Evolutionary conservation across 2,888 invertebrate species (phyloP).

Genomic region (Dendrolimus houi): DNA sequence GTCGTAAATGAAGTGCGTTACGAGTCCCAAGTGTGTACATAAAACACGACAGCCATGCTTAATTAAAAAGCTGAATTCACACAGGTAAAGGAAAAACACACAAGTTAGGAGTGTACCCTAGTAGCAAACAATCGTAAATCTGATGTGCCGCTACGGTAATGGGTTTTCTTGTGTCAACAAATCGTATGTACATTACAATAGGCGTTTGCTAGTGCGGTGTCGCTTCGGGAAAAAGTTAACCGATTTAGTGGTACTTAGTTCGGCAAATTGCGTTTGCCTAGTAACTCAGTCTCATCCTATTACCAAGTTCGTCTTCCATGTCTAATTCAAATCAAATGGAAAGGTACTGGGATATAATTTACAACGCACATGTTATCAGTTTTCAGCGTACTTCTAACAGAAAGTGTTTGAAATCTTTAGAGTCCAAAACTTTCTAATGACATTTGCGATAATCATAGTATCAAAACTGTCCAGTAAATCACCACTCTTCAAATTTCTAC

Average conservation of each 20-base stretch:
- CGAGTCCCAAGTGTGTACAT: constrained; percentile 30
- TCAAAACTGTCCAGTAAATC: no score
- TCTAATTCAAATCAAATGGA: background rate
- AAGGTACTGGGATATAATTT: background rate
- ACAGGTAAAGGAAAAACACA: constrained; percentile 35
- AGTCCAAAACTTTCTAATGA: no score
- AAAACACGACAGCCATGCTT: constrained; percentile 27
- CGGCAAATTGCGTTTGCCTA: background rate
- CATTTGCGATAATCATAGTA: no score
- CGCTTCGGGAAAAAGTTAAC: constrained; percentile 8
- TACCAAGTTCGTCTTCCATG: background rate
- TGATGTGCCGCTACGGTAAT: constrained; percentile 43
- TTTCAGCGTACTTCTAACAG: no score
- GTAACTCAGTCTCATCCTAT: background rate
- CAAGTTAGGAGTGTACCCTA: constrained; percentile 21
- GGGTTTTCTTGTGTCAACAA: constrained; percentile 55
- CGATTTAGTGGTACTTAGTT: constrained; percentile 1
- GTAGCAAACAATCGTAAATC: constrained; percentile 53
- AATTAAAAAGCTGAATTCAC: constrained; percentile 41
- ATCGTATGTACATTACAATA: constrained; percentile 26
- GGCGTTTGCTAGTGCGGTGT: constrained; percentile 12
- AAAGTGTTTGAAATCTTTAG: no score
- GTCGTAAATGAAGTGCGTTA: constrained; percentile 31
- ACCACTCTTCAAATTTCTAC: no score
- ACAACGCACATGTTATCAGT: no score